These are phyloP conservation scores for Glaucopsyche alexis DNA, from an alignment of 2,888 invertebrate species.

Conservation along the genomic window DNA sequence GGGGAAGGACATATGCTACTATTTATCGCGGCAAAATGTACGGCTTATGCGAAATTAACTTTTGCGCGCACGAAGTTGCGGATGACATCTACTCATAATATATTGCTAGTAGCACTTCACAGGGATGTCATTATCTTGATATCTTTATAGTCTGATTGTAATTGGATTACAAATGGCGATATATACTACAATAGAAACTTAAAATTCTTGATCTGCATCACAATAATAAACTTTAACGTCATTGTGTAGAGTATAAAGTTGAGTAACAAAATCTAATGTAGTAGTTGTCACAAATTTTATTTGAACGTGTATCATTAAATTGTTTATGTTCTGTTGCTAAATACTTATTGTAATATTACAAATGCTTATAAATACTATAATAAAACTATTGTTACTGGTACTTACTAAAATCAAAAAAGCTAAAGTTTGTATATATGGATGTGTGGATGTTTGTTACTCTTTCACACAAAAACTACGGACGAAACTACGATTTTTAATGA, in stretches of 20 bases:
- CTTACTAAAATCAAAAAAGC: no score
- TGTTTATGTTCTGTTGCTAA: neutral
- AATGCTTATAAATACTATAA: neutral
- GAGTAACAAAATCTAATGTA: neutral
- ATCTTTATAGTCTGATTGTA: neutral
- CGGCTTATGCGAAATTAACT: no score
- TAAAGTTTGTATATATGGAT: no score
- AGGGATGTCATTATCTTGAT: slow-evolving; percentile 11
- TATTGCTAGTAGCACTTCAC: neutral
- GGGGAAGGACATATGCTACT: no score
- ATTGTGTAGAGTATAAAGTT: neutral
- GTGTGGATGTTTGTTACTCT: no score
- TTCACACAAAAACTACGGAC: no score
- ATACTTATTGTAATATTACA: neutral
- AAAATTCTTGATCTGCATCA: neutral
- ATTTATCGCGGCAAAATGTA: no score
- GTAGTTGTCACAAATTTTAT: slow-evolving; percentile 13
- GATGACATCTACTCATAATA: no score
- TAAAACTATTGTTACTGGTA: no score
- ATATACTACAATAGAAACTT: slow-evolving; percentile 12
- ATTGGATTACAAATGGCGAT: slow-evolving; percentile 13
- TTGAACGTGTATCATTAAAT: neutral
- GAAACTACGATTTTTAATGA: no score
- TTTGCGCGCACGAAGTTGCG: no score
- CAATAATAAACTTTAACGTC: neutral